Conservation (phyloP, 2,888 invertebrate species). For the Drosophila pseudotakahashii region DNA sequence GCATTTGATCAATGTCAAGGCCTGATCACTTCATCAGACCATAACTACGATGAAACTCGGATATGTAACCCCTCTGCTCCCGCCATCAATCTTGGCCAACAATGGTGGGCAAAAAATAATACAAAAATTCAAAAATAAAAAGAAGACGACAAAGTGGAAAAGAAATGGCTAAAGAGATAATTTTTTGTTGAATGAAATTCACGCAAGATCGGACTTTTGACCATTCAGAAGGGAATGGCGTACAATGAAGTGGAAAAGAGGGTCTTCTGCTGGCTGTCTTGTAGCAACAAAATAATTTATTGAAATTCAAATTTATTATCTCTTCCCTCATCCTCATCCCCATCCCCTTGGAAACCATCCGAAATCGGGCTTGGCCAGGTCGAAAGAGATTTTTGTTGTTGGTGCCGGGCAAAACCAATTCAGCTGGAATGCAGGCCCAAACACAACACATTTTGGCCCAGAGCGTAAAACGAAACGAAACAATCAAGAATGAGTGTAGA, state of each 20-base stretch:
- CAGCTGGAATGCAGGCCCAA: constrained; percentile 70
- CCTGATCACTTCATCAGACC: constrained; percentile 75
- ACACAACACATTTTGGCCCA: constrained; percentile 73
- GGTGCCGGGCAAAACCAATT: constrained; percentile 69
- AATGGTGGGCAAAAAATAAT: constrained; percentile 28
- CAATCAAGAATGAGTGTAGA: constrained; percentile 81
- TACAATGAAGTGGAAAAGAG: constrained; percentile 52
- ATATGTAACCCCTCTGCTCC: constrained; percentile 10
- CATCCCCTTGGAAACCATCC: not conserved
- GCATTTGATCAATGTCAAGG: constrained; percentile 71
- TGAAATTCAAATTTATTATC: constrained; percentile 82
- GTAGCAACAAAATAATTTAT: constrained; percentile 79
- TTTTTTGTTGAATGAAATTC: constrained; percentile 73
- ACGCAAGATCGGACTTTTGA: constrained; percentile 58
- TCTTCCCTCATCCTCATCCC: not conserved
- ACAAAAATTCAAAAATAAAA: not conserved
- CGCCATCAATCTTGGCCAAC: constrained; percentile 51
- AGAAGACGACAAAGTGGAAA: constrained; percentile 57
- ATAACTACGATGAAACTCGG: constrained; percentile 39
- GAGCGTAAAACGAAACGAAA: constrained; percentile 80
- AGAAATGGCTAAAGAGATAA: constrained; percentile 75
- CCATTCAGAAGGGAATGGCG: constrained; percentile 40
- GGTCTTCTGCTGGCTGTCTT: constrained; percentile 54
- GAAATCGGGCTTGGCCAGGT: constrained; percentile 61
- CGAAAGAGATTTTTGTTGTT: constrained; percentile 47